Evolutionary conservation across 2,888 invertebrate species (phyloP).

Genomic region (Orthosia cruda): DNA sequence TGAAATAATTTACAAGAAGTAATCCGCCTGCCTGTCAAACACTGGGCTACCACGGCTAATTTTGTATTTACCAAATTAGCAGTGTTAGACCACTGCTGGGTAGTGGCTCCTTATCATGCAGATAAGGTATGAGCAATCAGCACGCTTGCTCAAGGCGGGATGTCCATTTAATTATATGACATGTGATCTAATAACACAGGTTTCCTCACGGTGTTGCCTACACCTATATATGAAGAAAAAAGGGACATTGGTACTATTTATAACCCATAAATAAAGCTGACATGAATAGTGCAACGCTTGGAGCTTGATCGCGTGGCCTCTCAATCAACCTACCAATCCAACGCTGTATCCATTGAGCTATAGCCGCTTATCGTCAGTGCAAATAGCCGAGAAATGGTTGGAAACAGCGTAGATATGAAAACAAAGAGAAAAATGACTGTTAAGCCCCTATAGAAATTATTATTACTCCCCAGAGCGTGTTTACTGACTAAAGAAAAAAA

Average conservation of each 20-base stretch:
- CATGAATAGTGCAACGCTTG: conserved; percentile 1
- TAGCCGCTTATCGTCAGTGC: neutral
- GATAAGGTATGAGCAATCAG: too few species aligned
- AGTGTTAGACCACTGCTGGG: too few species aligned
- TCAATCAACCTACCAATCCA: conserved; percentile 39
- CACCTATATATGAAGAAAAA: neutral
- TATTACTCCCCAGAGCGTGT: conserved; percentile 26
- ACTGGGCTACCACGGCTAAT: too few species aligned
- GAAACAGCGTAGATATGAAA: conserved; percentile 7
- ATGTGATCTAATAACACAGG: too few species aligned
- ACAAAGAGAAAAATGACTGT: conserved; percentile 15
- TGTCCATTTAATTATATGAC: too few species aligned
- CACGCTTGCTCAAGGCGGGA: too few species aligned
- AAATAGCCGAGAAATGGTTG: conserved; percentile 14
- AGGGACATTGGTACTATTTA: neutral
- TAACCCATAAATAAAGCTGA: conserved; percentile 10
- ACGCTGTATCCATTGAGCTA: conserved; percentile 18
- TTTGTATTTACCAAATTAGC: too few species aligned
- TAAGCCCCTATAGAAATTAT: conserved; percentile 2
- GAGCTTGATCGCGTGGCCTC: neutral
- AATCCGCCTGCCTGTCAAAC: too few species aligned
- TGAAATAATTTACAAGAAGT: too few species aligned
- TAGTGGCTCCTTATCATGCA: too few species aligned
- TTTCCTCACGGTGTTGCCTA: neutral
- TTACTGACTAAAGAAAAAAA: conserved; percentile 2